Evolutionary conservation across 2,888 invertebrate species (phyloP).

Genomic region (Brenthis hecate): DNA sequence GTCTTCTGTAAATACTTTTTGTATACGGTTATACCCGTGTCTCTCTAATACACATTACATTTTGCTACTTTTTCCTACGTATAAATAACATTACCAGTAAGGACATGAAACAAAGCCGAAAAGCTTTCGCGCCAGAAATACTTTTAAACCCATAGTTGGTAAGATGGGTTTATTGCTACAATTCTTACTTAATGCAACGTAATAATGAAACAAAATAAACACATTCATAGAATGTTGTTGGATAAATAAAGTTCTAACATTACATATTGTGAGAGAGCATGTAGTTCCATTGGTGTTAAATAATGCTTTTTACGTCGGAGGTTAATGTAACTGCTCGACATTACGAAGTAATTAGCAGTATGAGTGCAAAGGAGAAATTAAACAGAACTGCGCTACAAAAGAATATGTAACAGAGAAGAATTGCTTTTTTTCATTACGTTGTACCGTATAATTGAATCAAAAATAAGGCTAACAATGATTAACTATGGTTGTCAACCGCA

Average conservation of each 20-base stretch:
- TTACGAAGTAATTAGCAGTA: constrained; percentile 20
- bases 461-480: too few relatives aligned
- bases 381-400: constrained; percentile 14
- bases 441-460: background rate
- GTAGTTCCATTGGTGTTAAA: constrained; percentile 11
- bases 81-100: background rate
- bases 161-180: constrained; percentile 5
- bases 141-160: constrained; percentile 5
- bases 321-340: constrained; percentile 16
- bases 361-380: constrained; percentile 13
- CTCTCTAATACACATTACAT: background rate
- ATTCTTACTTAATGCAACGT: constrained; percentile 1
- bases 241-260: constrained; percentile 4
- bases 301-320: constrained; percentile 7
- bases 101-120: constrained; percentile 5
- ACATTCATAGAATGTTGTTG: constrained; percentile 5
- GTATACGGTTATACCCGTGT: too few relatives aligned
- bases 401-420: constrained; percentile 2
- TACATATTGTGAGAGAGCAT: background rate
- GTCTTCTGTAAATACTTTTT: too few relatives aligned
- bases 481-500: too few relatives aligned
- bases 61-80: background rate
- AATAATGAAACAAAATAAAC: constrained; percentile 15
- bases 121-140: constrained; percentile 1
- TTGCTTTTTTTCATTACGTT: background rate